phyloP scores from a whole-genome alignment of 2,888 invertebrate species.

The Colletes collaris region DNA sequence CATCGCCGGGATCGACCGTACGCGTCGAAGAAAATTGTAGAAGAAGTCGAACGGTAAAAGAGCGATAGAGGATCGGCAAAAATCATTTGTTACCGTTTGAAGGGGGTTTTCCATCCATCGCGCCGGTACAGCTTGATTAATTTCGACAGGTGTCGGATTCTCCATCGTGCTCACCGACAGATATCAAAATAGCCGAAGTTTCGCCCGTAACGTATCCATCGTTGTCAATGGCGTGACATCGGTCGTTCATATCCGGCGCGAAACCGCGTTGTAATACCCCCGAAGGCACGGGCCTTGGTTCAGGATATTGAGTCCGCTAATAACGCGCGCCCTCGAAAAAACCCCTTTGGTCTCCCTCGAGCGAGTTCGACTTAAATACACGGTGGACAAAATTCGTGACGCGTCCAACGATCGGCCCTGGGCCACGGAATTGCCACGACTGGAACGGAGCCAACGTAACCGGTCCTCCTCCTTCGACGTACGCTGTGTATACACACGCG shows the following conservation, averaged over 20 bases:
- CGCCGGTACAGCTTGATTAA: slow-evolving; percentile 49
- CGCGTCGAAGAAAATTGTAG: too few relatives aligned
- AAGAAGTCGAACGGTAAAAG: too few relatives aligned
- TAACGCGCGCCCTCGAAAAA: slow-evolving; percentile 57
- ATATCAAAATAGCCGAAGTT: slow-evolving; percentile 57
- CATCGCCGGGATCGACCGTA: background rate
- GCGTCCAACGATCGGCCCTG: background rate
- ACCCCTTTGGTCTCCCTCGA: slow-evolving; percentile 24
- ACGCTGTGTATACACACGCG: background rate
- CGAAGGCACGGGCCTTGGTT: slow-evolving; percentile 57
- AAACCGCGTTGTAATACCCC: slow-evolving; percentile 63
- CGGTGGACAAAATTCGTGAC: slow-evolving; percentile 11
- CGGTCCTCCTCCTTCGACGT: background rate
- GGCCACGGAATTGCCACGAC: slow-evolving; percentile 18
- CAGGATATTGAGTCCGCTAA: slow-evolving; percentile 71
- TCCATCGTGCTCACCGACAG: slow-evolving; percentile 39
- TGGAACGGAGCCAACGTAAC: slow-evolving; percentile 32
- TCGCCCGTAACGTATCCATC: slow-evolving; percentile 47
- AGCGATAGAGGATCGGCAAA: background rate
- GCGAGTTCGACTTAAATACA: slow-evolving; percentile 24
- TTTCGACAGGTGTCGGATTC: slow-evolving; percentile 48
- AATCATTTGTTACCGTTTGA: slow-evolving; percentile 18
- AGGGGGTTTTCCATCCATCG: slow-evolving; percentile 10
- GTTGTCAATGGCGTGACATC: slow-evolving; percentile 60
- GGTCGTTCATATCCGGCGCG: slow-evolving; percentile 75